Evolutionary conservation across 2,113 vertebrate genomes (phyloP).

Genomic region (Phyllostomus discolor): DNA sequence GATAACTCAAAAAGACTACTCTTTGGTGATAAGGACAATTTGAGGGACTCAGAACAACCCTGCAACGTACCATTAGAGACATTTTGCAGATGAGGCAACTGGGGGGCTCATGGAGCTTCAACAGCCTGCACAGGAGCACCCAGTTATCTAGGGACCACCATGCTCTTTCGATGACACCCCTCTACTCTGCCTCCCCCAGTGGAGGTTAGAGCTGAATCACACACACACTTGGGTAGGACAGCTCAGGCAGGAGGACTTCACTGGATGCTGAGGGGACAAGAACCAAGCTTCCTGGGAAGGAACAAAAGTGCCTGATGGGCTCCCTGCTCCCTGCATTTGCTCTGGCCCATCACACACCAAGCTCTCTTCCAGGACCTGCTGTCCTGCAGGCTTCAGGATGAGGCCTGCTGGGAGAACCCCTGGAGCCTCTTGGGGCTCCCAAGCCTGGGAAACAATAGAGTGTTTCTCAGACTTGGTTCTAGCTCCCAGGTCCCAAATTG

Average conservation of each 20-base stretch:
- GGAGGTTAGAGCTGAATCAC: neutral
- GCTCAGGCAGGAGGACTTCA: neutral
- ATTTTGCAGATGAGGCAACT: neutral
- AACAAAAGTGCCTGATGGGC: fast-evolving
- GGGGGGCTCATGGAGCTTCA: neutral
- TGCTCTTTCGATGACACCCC: neutral
- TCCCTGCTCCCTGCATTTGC: neutral
- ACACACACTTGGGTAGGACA: fast-evolving
- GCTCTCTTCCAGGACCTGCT: neutral
- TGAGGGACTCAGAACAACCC: neutral
- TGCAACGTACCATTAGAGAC: neutral
- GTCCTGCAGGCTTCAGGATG: neutral
- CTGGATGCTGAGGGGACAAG: neutral
- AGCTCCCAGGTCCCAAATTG: neutral
- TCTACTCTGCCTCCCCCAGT: neutral
- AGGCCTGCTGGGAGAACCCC: neutral
- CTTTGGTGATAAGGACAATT: neutral
- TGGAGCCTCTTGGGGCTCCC: neutral
- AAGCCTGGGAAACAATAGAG: neutral
- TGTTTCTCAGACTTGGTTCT: neutral
- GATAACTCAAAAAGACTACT: neutral
- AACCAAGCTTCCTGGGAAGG: neutral
- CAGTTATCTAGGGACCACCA: neutral
- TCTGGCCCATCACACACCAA: neutral
- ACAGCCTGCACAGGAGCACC: neutral